These are phyloP conservation scores for Sesamia nonagrioides DNA, from an alignment of 1,140 invertebrate species.

Conservation along the genomic window DNA sequence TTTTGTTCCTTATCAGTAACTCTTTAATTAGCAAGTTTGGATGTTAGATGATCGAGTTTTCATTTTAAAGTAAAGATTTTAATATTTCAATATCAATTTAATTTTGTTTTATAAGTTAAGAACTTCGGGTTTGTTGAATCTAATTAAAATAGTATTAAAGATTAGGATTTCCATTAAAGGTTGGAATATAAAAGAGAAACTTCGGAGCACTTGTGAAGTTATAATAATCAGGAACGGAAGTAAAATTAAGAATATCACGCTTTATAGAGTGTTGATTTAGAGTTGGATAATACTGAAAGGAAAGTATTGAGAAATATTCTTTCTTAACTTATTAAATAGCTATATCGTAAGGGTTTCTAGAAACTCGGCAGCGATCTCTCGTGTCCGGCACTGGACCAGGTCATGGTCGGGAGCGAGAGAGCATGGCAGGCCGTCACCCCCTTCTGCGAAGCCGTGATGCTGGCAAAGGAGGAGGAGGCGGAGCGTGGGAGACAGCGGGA, in stretches of 20 bases:
- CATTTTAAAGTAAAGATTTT: background rate
- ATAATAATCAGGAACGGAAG: constrained; percentile 43
- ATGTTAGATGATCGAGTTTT: background rate
- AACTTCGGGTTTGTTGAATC: constrained; percentile 19
- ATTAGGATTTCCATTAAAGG: constrained; percentile 38
- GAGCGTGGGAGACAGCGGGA: no score
- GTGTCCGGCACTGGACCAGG: no score
- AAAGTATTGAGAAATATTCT: background rate
- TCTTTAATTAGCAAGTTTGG: background rate
- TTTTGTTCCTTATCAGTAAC: background rate
- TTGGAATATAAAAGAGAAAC: constrained; percentile 42
- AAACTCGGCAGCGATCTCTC: no score
- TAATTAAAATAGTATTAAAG: constrained; percentile 42
- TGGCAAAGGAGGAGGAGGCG: no score
- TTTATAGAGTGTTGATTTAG: constrained; percentile 6
- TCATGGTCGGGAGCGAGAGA: no score
- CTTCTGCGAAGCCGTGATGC: no score
- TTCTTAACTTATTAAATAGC: constrained; percentile 5
- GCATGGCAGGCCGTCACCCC: no score
- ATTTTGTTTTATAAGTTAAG: constrained; percentile 17
- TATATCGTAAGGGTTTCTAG: background rate
- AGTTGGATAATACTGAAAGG: background rate
- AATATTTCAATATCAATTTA: constrained; percentile 3
- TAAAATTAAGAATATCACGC: constrained; percentile 38
- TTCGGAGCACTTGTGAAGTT: constrained; percentile 37